Conservation (phyloP, 1,140 invertebrate genomes). For the Drosophila baimaii region DNA sequence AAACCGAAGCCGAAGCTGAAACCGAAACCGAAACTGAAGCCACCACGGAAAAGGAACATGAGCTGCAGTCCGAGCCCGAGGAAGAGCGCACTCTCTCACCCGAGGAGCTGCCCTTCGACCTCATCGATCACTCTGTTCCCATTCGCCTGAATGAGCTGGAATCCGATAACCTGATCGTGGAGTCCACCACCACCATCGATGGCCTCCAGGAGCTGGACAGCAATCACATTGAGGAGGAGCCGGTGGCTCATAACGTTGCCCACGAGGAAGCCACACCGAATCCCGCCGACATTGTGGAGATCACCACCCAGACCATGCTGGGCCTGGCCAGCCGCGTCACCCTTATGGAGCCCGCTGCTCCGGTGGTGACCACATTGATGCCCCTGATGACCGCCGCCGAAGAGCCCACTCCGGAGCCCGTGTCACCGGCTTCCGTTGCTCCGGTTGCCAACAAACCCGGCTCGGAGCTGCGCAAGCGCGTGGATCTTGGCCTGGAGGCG, state of each 20-base stretch:
- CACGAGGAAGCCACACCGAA: constrained; percentile 74
- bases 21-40: constrained; percentile 29
- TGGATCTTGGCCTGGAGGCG: constrained; percentile 86
- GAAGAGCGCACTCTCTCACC: constrained; percentile 59
- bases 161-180: constrained; percentile 73
- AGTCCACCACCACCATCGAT: constrained; percentile 68
- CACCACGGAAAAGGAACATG: constrained; percentile 26
- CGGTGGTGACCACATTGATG: constrained; percentile 73
- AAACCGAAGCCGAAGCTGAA: constrained; percentile 6
- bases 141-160: constrained; percentile 63
- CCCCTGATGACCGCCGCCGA: constrained; percentile 69
- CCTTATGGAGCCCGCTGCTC: constrained; percentile 84
- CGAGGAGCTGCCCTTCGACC: constrained; percentile 75
- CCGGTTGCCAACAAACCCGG: constrained; percentile 39
- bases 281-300: constrained; percentile 77
- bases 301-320: constrained; percentile 82
- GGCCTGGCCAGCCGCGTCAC: constrained; percentile 84
- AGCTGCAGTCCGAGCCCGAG: constrained; percentile 33
- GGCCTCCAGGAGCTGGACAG: constrained; percentile 52
- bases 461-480: constrained; percentile 83
- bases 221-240: constrained; percentile 62
- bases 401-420: constrained; percentile 64
- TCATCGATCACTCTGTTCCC: constrained; percentile 43
- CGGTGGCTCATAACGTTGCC: constrained; percentile 3
- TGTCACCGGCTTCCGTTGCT: constrained; percentile 18